Percentiles rank a stretch among this genome's conserved stretches.
phyloP scores from a whole-genome alignment of 2,797 vertebrate species.

The Neopelma chrysocephalum region DNA sequence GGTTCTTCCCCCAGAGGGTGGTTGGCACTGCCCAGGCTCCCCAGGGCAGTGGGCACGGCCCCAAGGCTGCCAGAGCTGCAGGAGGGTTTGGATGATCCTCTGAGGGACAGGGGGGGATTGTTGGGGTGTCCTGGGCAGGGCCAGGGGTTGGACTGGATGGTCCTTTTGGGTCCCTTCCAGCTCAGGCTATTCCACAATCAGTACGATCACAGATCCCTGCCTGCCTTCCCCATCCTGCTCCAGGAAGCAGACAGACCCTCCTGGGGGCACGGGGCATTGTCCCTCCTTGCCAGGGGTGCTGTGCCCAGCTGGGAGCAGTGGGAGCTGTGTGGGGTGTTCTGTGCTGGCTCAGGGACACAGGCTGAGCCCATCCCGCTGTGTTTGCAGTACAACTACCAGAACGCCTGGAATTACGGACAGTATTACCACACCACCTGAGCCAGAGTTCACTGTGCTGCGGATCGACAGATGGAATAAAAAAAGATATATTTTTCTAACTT shows the following conservation, averaged over 20 bases:
- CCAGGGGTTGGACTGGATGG: not conserved
- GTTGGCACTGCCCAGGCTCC: not conserved
- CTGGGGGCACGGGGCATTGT: not conserved
- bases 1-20: not conserved
- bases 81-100: not conserved
- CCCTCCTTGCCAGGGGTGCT: not conserved
- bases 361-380: not conserved
- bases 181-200: rapidly evolving
- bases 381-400: conserved; percentile 90
- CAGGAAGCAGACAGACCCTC: not conserved
- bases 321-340: not conserved
- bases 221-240: rapidly evolving
- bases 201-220: too few relatives aligned
- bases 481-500: conserved; percentile 68
- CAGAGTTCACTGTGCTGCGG: conserved; percentile 30
- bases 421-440: conserved; percentile 96
- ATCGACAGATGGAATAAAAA: conserved; percentile 33
- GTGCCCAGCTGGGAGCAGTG: not conserved
- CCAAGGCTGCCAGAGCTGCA: not conserved
- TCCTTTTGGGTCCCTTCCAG: not conserved
- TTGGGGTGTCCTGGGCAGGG: not conserved
- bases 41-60: not conserved
- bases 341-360: not conserved
- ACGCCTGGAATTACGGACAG: conserved; percentile 95
- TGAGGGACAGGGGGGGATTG: not conserved